Conservation (phyloP, 2,113 vertebrate species). For the Cololabis saira region DNA sequence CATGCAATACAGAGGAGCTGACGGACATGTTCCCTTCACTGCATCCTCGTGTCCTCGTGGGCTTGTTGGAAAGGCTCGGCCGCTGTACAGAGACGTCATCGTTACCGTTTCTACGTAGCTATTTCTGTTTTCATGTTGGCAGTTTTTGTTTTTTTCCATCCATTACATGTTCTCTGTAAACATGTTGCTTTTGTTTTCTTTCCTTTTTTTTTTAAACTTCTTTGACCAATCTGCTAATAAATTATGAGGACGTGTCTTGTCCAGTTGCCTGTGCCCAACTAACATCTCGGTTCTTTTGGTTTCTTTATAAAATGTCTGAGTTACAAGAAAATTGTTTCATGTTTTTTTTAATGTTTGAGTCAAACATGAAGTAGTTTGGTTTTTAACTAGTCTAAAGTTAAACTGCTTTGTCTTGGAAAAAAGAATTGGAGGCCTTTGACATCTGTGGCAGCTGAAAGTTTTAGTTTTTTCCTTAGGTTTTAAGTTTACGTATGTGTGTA, state of each 20-base stretch:
- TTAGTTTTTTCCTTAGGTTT: background rate
- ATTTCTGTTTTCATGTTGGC: slow-evolving; percentile 58
- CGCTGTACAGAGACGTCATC: slow-evolving; percentile 62
- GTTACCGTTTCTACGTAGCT: slow-evolving; percentile 29
- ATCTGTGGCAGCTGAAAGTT: slow-evolving; percentile 44
- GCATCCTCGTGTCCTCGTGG: slow-evolving; percentile 30
- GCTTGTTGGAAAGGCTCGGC: slow-evolving; percentile 22
- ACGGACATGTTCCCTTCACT: slow-evolving; percentile 43
- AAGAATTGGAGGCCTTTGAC: slow-evolving; percentile 33
- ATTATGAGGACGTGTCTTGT: slow-evolving; percentile 70
- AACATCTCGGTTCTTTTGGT: slow-evolving; percentile 42
- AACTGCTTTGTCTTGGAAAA: slow-evolving; percentile 9
- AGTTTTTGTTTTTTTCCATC: slow-evolving; percentile 25
- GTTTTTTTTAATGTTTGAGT: background rate
- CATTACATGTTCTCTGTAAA: slow-evolving; percentile 64
- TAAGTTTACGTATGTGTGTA: too few species aligned
- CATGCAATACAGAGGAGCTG: slow-evolving; percentile 68
- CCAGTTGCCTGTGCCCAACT: slow-evolving; percentile 60
- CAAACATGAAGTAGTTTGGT: background rate
- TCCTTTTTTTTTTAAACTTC: slow-evolving; percentile 37
- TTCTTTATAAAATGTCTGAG: slow-evolving; percentile 9
- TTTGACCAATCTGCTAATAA: slow-evolving; percentile 81
- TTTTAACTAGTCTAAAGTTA: background rate
- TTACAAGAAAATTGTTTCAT: background rate
- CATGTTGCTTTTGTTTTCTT: slow-evolving; percentile 38